Evolutionary conservation across 2,888 invertebrate genomes (phyloP), one percentile per base, ranked within the genome.

Genomic region (Tetragonula carbonaria): DNA sequence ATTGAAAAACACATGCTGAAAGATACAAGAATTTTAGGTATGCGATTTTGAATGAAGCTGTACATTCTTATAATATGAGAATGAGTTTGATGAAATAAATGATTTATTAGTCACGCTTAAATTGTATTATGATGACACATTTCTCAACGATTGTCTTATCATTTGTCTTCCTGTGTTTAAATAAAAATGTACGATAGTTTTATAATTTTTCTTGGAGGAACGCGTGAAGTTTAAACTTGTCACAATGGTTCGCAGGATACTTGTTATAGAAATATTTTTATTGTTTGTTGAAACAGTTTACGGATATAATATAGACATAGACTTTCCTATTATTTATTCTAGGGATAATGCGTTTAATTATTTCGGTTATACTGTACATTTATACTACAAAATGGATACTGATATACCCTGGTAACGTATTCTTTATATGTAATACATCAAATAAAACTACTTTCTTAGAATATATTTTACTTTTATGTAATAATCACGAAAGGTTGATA

Each of bases 401-500:
- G 62, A 79, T 78, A 45, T 63, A 21, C 78, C 87, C 11, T 88
- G 90, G 88, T 87, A 90, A 78, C 51, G 50, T 65, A 8, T 38
- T 23, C 59, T 23, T n/a, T 50, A 0, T 33, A 38, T 18, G 16
- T 14, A 28, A 16, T 23, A 55, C 14, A 38, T 72, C 21, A 8
- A 16, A 23, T 51, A 21, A 66, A n/a, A 23, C 14, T 16, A 14
- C 21, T 67, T 50, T 66, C 3, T 16, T 5, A 18, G 13, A 21
- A 71, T 14, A 33, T 51, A 71, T 57, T 71, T 66, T 21, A 78
- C 16, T 79, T 23, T 65, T 21, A 16, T 55, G 1, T 55, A 65
- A 57, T 16, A n/a, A 74, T 63, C 78, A 50, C 63, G 77, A 23
- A 55, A 96, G 96, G 93, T 74, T 96, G 45, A 90, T 96, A 57